These are phyloP conservation scores for Dorcus hopei DNA, from an alignment of 2,888 invertebrate species.

Conservation along the genomic window DNA sequence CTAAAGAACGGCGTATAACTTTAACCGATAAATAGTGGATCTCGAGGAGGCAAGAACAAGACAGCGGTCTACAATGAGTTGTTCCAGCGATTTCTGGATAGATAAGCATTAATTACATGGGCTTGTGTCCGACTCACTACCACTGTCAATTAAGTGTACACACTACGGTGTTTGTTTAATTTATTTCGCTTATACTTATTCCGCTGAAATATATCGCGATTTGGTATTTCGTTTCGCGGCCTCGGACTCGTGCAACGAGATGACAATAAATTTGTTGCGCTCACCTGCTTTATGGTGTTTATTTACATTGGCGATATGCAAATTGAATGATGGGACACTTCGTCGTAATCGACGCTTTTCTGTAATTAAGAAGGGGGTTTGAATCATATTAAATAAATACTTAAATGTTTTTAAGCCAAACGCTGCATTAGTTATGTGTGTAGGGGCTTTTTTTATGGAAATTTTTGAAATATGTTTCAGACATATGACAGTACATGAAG, in stretches of 20 bases:
- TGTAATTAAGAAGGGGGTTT: slow-evolving; percentile 10
- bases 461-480: slow-evolving; percentile 45
- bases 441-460: too few species aligned
- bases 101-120: slow-evolving; percentile 47
- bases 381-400: slow-evolving; percentile 12
- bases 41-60: not conserved
- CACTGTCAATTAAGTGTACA: slow-evolving; percentile 44
- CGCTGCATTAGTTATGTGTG: too few species aligned
- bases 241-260: not conserved
- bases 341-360: slow-evolving; percentile 8
- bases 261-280: slow-evolving; percentile 8
- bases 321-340: not conserved
- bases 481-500: slow-evolving; percentile 58
- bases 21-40: slow-evolving; percentile 6
- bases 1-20: slow-evolving; percentile 5
- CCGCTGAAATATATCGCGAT: slow-evolving; percentile 2
- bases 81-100: slow-evolving; percentile 40
- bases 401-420: too few species aligned
- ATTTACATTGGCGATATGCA: slow-evolving; percentile 11
- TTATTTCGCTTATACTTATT: slow-evolving; percentile 29
- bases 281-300: slow-evolving; percentile 15
- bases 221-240: not conserved
- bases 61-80: slow-evolving; percentile 25
- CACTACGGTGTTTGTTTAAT: slow-evolving; percentile 39
- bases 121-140: slow-evolving; percentile 40